phyloP scores from a whole-genome alignment of 2,797 vertebrate species.

The Jordanella pulchra region DNA sequence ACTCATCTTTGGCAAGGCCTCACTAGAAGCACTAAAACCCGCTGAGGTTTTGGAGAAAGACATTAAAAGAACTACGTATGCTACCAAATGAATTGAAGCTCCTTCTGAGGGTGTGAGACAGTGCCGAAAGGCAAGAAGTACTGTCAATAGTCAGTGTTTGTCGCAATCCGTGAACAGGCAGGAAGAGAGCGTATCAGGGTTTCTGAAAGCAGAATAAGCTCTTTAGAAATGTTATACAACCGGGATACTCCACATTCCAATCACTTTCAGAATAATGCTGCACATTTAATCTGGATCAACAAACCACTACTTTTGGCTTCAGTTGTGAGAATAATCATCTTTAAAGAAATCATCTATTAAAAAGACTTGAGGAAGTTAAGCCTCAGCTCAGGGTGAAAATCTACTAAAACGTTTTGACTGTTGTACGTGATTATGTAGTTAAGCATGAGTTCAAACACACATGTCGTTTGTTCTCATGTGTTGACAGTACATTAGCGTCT shows the following conservation, averaged over 20 bases:
- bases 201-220: background rate
- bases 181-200: slow-evolving; percentile 2
- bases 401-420: no score
- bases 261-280: background rate
- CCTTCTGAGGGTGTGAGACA: slow-evolving; percentile 44
- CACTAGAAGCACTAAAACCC: slow-evolving; percentile 39
- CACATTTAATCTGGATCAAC: background rate
- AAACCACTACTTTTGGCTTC: background rate
- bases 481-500: slow-evolving; percentile 23
- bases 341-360: background rate
- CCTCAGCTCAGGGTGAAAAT: background rate
- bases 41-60: slow-evolving; percentile 49
- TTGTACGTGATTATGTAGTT: background rate
- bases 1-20: slow-evolving; percentile 43
- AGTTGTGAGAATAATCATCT: background rate
- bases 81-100: slow-evolving; percentile 41
- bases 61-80: slow-evolving; percentile 32
- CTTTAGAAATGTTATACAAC: background rate
- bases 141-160: slow-evolving; percentile 31
- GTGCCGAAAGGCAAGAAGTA: slow-evolving; percentile 24
- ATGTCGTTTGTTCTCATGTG: slow-evolving; percentile 16
- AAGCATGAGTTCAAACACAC: background rate
- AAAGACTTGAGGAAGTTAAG: background rate
- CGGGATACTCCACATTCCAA: background rate
- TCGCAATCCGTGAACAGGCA: slow-evolving; percentile 9